Percentiles rank a stretch among this genome's conserved stretches.
Conservation (phyloP, 2,113 vertebrate species). For the Centropristis striata region DNA sequence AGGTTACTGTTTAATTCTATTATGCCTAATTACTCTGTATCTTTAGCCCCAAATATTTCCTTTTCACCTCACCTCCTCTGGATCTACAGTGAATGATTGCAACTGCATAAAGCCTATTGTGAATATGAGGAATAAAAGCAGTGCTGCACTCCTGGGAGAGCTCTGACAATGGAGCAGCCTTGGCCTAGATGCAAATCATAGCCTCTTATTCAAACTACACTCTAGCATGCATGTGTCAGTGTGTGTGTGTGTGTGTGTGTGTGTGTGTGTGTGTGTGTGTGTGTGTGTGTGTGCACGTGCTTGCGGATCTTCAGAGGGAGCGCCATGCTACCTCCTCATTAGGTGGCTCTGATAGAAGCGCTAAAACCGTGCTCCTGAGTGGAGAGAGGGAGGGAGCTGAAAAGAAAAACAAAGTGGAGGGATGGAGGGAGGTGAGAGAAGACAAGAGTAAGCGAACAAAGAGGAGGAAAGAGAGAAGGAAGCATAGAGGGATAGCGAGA, state of each 20-base stretch:
- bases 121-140: conserved; percentile 75
- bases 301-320: conserved; percentile 42
- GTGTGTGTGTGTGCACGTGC: conserved; percentile 18
- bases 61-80: conserved; percentile 49
- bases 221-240: background rate
- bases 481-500: background rate
- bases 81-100: conserved; percentile 57
- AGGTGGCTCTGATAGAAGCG: conserved; percentile 63
- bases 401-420: conserved; percentile 18
- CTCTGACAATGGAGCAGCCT: conserved; percentile 79
- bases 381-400: conserved; percentile 2
- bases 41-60: conserved; percentile 62
- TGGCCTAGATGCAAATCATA: conserved; percentile 83
- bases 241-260: conserved; percentile 3
- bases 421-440: conserved; percentile 30
- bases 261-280: conserved; percentile 10
- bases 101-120: conserved; percentile 63
- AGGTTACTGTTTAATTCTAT: conserved; percentile 61
- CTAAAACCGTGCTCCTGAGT: conserved; percentile 60
- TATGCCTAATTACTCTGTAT: conserved; percentile 22
- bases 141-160: conserved; percentile 63
- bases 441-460: background rate
- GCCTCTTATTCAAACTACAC: conserved; percentile 55
- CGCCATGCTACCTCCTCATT: conserved; percentile 63
- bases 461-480: background rate